Base-by-base conservation (phyloP, 30 jellyfish, hydroid and myxozoan species). In the Catostylus mosaicus region DNA sequence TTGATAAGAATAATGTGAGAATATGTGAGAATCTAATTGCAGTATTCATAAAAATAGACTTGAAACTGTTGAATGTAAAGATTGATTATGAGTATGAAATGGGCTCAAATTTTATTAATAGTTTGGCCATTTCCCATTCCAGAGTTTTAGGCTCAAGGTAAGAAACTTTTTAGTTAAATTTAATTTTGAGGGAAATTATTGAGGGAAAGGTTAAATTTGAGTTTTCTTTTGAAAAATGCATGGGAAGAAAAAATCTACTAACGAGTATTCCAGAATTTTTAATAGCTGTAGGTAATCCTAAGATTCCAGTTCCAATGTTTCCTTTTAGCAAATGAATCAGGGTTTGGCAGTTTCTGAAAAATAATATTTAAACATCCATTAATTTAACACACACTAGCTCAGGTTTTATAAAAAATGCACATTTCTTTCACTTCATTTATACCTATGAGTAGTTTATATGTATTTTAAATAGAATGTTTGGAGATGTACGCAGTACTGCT, bases 261-360 rank as follows among this genome's bases (percentile, higher is more conserved):
- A 87, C 96, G 70, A 93, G 80, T 31, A 88, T 78, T 10, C 98
- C 98, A 7, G 97, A 96, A 62, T 93, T 88, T 85, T 66, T 36
- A 6, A 93, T 71, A 4, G 98, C 98, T 0, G 77, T 27, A 19
- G 98, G 98, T 10, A 93, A 85, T 27, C 98, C 91, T 36, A 93
- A 87, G 46, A 93, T 93, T 10, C 98, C 98, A 32, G 98, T 93
- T 6, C 98, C 98, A 86, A 93, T 79, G 83, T 88, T 93, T 27
- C 97, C 98, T 71, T 93, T 93, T 64, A 93, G 67, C 79, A 93
- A 77, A 72, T 93, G 98, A 18, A 93, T 83, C 84, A 93, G 37
- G 4, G 98, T 88, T 75, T 77, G 92, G 37, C 89, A 59, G 36
- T 93, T 93, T 47, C 98, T 93, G 34, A 27, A 80, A 24, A 45